Evolutionary conservation across 2,797 vertebrate genomes (phyloP).

Genomic region (Anguilla pacifica): DNA sequence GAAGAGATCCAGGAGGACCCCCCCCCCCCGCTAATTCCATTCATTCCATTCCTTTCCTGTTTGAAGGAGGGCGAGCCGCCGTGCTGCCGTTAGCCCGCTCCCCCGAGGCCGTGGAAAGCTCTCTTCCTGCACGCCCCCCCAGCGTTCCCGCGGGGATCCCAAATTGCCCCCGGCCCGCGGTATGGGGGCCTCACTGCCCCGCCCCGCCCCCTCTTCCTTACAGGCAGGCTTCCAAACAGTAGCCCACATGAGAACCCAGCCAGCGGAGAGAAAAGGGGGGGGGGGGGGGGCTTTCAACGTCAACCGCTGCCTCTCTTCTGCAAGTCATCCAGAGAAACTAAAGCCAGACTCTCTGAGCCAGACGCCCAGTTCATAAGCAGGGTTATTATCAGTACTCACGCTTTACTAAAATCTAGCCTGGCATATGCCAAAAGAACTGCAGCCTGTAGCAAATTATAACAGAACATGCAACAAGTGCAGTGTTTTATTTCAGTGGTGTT

Average conservation of each 20-base stretch:
- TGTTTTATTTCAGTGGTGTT: too few species aligned
- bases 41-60: conserved; percentile 5
- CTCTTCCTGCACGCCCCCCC: not conserved
- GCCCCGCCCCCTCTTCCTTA: not conserved
- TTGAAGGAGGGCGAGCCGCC: not conserved
- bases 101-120: not conserved
- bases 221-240: not conserved
- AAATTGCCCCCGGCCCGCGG: not conserved
- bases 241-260: not conserved
- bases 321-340: not conserved
- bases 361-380: not conserved
- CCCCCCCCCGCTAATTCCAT: conserved; percentile 8
- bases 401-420: not conserved
- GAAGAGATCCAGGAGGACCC: not conserved
- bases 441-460: not conserved
- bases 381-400: not conserved
- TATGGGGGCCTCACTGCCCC: not conserved
- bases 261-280: not conserved
- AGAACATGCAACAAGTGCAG: not conserved
- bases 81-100: not conserved
- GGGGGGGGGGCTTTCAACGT: not conserved
- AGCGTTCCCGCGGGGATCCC: not conserved
- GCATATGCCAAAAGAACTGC: not conserved
- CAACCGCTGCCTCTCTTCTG: not conserved
- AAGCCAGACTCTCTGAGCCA: not conserved